Evolutionary conservation across 2,888 invertebrate species (phyloP), one percentile per base, ranked within the genome.

Genomic region (Charanyca ferruginea): DNA sequence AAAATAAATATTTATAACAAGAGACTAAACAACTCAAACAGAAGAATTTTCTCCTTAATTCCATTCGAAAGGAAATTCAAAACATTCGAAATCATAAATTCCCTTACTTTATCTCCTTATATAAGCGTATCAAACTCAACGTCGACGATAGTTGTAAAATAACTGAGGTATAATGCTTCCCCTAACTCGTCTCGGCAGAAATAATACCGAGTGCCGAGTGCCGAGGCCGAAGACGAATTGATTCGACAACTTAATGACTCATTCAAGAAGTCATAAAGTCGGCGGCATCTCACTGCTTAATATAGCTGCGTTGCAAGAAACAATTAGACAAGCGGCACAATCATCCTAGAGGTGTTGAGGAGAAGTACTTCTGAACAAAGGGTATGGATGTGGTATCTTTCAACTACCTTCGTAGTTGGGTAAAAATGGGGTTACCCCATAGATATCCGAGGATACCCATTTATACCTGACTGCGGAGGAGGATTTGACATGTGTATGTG

Each of bases 261-360:
- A 91, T 94, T 94, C 90, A 87, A 91, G 91, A 89, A 93, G 93
- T 94, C 94, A 91, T 95, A 95, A 95, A 95, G 91, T 93, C 89
- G 90, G 88, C 87, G 90, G 89, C 88, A 91, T 90, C 91, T 93
- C 91, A 91, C 93, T 92, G 93, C 93, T 94, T 94, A 94, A 95
- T 94, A 94, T 93, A 93, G 90, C 91, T 89, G 91, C 91, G 90
- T 91, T 92, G 95, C 94, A 93, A 95, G 95, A 94, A 94, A 95
- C 95, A 95, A 95, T 95, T 94, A 95, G 93, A 94, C 93, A 91
- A 87, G 92, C 89, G 91, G 91, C 89, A 92, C 92, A 93, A 90
- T 92, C 93, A 91, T 93, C 90, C 90, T 83, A 84, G 87, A 85
- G 88, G 86, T 82, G 73, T 68, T 76, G 64, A 47, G 67, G 81